phyloP scores from a whole-genome alignment of 2,888 invertebrate genomes.

The Chymomyza procnemis region DNA sequence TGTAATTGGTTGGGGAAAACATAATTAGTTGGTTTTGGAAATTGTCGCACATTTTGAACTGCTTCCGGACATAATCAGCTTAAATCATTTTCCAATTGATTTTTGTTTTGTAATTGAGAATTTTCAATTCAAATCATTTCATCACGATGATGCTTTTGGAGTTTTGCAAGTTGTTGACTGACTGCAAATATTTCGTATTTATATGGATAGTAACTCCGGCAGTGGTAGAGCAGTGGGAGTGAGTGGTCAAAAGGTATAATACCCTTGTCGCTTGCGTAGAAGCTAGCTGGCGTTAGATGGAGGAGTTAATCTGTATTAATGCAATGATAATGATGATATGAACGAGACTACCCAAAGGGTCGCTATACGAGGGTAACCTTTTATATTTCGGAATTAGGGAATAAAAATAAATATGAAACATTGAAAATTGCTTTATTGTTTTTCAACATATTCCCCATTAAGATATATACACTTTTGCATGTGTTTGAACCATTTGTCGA shows the following conservation, averaged over 20 bases:
- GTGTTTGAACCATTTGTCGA: too few relatives aligned
- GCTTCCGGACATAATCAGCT: constrained; percentile 23
- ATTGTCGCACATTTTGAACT: constrained; percentile 25
- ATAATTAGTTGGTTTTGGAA: constrained; percentile 17
- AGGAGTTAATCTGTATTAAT: too few relatives aligned
- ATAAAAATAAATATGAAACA: too few relatives aligned
- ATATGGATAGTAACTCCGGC: constrained; percentile 29
- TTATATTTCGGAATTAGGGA: too few relatives aligned
- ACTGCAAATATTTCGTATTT: constrained; percentile 11
- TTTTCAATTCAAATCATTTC: constrained; percentile 14
- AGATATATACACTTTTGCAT: too few relatives aligned
- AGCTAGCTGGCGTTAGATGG: too few relatives aligned
- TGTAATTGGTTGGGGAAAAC: constrained; percentile 6
- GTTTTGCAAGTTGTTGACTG: not conserved
- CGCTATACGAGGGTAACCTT: too few relatives aligned
- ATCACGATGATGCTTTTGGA: not conserved
- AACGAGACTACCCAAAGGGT: too few relatives aligned
- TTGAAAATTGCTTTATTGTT: too few relatives aligned
- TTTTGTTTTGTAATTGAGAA: not conserved
- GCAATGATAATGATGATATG: too few relatives aligned
- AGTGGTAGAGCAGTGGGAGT: not conserved
- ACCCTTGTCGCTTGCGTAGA: too few relatives aligned
- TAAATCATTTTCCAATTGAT: constrained; percentile 32
- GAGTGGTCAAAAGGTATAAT: not conserved
- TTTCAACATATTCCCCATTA: too few relatives aligned